Conservation (phyloP, 2,888 invertebrate species). For the Cosmia trapezina region DNA sequence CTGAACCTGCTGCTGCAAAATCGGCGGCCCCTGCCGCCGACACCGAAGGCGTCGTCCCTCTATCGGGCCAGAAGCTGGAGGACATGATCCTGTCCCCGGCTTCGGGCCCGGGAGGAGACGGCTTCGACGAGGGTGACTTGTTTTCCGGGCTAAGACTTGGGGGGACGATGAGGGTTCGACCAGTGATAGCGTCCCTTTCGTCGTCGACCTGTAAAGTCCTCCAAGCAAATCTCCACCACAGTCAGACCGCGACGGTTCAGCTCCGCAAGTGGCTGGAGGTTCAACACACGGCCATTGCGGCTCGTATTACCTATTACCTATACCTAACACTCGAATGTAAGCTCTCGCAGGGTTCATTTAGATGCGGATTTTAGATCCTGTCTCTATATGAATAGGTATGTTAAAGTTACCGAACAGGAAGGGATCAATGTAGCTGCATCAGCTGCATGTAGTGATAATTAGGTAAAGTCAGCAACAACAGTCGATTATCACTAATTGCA, state of each 20-base stretch:
- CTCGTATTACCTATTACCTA: too few relatives aligned
- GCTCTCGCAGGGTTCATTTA: not conserved
- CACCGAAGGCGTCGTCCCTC: too few relatives aligned
- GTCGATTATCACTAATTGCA: too few relatives aligned
- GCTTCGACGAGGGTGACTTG: not conserved
- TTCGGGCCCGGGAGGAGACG: too few relatives aligned
- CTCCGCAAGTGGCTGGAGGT: conserved; percentile 9
- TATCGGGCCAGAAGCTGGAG: not conserved
- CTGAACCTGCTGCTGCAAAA: too few relatives aligned
- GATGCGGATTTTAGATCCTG: not conserved
- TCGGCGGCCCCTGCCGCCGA: too few relatives aligned
- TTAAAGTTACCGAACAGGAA: not conserved
- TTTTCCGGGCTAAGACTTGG: not conserved
- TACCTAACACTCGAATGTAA: not conserved
- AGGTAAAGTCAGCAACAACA: too few relatives aligned
- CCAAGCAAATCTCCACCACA: not conserved
- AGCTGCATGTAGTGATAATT: not conserved
- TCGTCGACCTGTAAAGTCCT: too few relatives aligned
- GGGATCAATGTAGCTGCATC: not conserved
- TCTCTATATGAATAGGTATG: not conserved
- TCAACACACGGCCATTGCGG: not conserved
- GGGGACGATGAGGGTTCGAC: too few relatives aligned
- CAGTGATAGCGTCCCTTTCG: not conserved
- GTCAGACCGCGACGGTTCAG: conserved; percentile 3
- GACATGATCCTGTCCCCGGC: too few relatives aligned